Conservation (phyloP, 2,113 vertebrate genomes). For the Cottus gobio region DNA sequence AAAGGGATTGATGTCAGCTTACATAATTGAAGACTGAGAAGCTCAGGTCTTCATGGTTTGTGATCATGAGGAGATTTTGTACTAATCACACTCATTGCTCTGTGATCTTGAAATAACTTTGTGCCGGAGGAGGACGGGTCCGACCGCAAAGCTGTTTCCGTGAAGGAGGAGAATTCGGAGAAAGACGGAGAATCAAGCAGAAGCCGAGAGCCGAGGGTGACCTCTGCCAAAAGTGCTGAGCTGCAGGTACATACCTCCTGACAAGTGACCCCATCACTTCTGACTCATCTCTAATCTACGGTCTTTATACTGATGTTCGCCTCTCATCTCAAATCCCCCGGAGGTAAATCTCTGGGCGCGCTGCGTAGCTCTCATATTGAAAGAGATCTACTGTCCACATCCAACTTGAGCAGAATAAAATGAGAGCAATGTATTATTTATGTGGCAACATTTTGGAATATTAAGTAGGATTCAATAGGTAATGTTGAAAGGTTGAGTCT, state of each 20-base stretch:
- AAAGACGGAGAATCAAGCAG: conserved; percentile 27
- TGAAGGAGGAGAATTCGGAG: conserved; percentile 24
- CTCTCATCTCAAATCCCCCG: conserved; percentile 25
- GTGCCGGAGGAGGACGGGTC: conserved; percentile 46
- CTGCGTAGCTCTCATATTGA: conserved; percentile 33
- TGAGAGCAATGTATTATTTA: conserved; percentile 14
- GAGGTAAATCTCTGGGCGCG: conserved; percentile 13
- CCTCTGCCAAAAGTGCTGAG: conserved; percentile 54
- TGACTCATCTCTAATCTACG: conserved; percentile 41
- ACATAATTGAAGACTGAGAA: conserved; percentile 29
- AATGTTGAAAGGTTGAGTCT: neutral
- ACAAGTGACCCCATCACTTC: conserved; percentile 50
- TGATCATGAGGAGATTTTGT: conserved; percentile 38
- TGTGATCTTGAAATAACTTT: conserved; percentile 48
- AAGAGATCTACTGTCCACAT: conserved; percentile 33
- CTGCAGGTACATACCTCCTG: conserved; percentile 74
- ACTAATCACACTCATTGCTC: conserved; percentile 37
- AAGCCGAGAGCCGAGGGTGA: conserved; percentile 12
- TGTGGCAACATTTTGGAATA: conserved; percentile 29
- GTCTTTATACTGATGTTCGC: conserved; percentile 34
- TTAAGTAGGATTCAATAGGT: conserved; percentile 1
- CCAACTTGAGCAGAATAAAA: conserved; percentile 9
- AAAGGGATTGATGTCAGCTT: conserved; percentile 36
- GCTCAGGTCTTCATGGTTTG: conserved; percentile 42
- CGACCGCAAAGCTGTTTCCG: conserved; percentile 21